Conservation (phyloP, 2,888 invertebrate species). For the Hypomecis atomaria region DNA sequence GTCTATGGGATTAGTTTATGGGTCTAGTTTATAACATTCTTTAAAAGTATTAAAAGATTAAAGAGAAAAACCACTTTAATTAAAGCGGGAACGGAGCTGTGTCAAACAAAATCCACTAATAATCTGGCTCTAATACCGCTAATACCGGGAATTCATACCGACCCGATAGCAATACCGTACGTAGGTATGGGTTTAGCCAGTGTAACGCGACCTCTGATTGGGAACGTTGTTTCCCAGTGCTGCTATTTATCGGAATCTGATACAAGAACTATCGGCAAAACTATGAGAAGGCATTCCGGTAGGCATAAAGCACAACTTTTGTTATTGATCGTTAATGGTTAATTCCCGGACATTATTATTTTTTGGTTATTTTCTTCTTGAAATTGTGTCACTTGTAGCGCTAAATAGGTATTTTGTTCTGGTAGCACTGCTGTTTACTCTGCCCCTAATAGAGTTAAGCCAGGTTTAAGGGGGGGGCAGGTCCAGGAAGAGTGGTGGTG, state of each 20-base stretch:
- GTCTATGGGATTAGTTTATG: no score
- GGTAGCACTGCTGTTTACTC: not conserved
- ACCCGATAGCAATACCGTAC: slow-evolving; percentile 43
- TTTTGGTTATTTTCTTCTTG: no score
- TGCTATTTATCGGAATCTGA: no score
- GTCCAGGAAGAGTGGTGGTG: slow-evolving; percentile 48
- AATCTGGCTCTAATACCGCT: slow-evolving; percentile 43
- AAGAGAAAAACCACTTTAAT: slow-evolving; percentile 35
- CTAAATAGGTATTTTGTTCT: no score
- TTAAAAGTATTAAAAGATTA: no score
- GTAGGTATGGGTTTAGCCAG: slow-evolving; percentile 13
- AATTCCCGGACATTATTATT: no score
- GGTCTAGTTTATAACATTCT: no score
- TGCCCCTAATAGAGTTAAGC: slow-evolving; percentile 16
- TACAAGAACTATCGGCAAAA: no score
- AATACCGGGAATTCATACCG: slow-evolving; percentile 50
- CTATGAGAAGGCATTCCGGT: no score
- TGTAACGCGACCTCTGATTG: slow-evolving; percentile 10
- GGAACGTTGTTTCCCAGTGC: not conserved
- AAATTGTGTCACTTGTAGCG: no score
- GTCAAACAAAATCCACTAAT: slow-evolving; percentile 49
- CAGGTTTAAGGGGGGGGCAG: slow-evolving; percentile 36
- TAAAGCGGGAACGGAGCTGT: slow-evolving; percentile 30
- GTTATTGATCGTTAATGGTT: no score
- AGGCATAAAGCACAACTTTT: no score